Base-by-base conservation (phyloP, 53 echinoderm and acorn worm species). In the Pentamera pediparva region DNA sequence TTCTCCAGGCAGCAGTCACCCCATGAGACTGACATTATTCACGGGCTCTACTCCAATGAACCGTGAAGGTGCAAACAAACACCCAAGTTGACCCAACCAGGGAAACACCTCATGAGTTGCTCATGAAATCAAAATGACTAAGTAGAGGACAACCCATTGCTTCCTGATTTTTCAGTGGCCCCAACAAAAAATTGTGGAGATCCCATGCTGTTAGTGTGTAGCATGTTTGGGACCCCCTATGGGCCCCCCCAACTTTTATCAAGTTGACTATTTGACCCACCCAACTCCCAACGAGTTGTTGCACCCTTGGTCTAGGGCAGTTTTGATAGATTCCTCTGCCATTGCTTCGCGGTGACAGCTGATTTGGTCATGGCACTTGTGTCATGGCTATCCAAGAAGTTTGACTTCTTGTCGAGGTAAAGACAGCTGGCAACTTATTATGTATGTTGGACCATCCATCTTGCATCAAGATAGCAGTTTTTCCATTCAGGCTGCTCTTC, bases 381-480 rank as follows among this genome's bases (percentile, higher is more conserved):
- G 21, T 71, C 72, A 12, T 29, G 29, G 27, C 49, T 52, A n/a
- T 24, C 37, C 10, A 71, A 30, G 31, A 71, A 71, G 33, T 71
- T 49, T 9, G 72, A 27, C 18, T 49, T 71, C 5, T 52, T 52
- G 28, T 71, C 72, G 10, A 28, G 28, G 30, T 72, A 52, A 27
- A 72, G 30, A 33, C 49, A 39, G 10, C 24, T 50, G 15, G 72
- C 72, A 47, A 48, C 51, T 11, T 50, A 49, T 26, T 28, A 52
- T 18, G 47, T 48, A 32, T 72, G 48, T 18, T 72, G 54, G 47
- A 17, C 54, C 72, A 72, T 6, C 50, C 72, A n/a, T 72, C 72
- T 33, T 72, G 48, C 47, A 72, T 48, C 25, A 72, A 30, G 6
- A 52, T 48, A 20, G 43, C 72, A 4, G 48, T 32, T 47, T 53